These are phyloP conservation scores for Achroia grisella DNA, from an alignment of 1,140 invertebrate species.

Conservation along the genomic window DNA sequence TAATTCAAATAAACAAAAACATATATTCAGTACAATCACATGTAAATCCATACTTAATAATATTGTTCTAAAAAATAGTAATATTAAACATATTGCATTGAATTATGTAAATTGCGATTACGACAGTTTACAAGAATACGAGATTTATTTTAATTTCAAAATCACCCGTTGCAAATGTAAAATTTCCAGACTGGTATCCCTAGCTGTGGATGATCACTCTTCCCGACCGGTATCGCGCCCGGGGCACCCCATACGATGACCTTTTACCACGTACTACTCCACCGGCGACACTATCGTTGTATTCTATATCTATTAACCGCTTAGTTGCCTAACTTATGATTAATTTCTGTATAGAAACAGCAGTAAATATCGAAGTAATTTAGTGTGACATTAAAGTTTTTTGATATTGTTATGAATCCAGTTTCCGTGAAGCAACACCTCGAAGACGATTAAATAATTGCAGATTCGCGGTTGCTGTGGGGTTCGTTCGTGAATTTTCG, in stretches of 20 bases:
- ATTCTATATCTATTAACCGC: slow-evolving; percentile 1
- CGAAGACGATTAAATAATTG: slow-evolving; percentile 60
- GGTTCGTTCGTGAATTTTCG: slow-evolving; percentile 40
- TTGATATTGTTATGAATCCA: slow-evolving; percentile 21
- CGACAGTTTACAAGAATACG: too few relatives aligned
- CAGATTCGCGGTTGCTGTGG: slow-evolving; percentile 39
- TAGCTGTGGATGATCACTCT: slow-evolving; percentile 49
- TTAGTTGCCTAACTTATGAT: not conserved
- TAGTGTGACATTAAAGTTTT: not conserved
- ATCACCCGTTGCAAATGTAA: slow-evolving; percentile 1
- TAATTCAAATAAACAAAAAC: too few relatives aligned
- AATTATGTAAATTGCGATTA: too few relatives aligned
- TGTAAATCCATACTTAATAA: too few relatives aligned
- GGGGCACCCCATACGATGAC: slow-evolving; percentile 49
- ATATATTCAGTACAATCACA: too few relatives aligned
- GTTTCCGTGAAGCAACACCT: slow-evolving; percentile 50
- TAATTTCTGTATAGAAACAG: too few relatives aligned
- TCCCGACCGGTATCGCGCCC: slow-evolving; percentile 48
- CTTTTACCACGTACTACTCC: slow-evolving; percentile 18
- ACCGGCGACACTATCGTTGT: slow-evolving; percentile 6
- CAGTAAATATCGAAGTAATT: not conserved
- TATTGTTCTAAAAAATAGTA: too few relatives aligned
- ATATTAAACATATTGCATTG: too few relatives aligned
- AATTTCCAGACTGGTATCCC: slow-evolving; percentile 24
- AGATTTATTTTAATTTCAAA: too few relatives aligned